phyloP scores from a whole-genome alignment of 2,797 vertebrate species.

The Coregonus suidteri region DNA sequence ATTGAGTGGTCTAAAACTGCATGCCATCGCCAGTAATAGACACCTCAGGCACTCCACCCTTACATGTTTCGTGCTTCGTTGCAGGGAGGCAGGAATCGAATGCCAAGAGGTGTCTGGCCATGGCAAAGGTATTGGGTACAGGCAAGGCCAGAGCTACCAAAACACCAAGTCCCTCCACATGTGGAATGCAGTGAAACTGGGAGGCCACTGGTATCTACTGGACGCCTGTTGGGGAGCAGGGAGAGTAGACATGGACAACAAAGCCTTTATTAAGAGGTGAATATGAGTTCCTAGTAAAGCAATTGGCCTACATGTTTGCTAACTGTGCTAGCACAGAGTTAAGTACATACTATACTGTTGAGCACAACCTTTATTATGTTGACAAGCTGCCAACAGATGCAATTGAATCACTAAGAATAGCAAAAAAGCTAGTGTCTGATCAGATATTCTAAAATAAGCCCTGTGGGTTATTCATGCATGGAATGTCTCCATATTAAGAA shows the following conservation, averaged over 20 bases:
- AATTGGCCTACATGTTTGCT: neutral
- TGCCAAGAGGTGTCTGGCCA: slow-evolving; percentile 52
- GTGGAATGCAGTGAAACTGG: slow-evolving; percentile 63
- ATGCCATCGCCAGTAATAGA: neutral
- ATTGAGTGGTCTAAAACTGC: neutral
- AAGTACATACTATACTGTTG: neutral
- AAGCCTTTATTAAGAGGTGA: slow-evolving; percentile 63
- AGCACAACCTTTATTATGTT: slow-evolving; percentile 7
- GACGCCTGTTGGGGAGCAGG: slow-evolving; percentile 71
- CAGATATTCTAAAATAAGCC: slow-evolving; percentile 3
- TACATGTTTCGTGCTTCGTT: too few species aligned
- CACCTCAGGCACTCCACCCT: neutral
- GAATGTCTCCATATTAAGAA: slow-evolving; percentile 16
- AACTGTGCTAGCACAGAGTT: neutral
- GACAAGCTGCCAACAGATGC: slow-evolving; percentile 12
- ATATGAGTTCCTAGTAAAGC: neutral
- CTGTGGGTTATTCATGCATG: slow-evolving; percentile 12
- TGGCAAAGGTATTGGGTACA: slow-evolving; percentile 49
- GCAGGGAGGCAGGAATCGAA: slow-evolving; percentile 61
- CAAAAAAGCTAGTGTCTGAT: slow-evolving; percentile 24
- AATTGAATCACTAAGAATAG: neutral
- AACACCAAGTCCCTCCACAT: slow-evolving; percentile 65
- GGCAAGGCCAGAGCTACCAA: slow-evolving; percentile 36
- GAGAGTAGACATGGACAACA: slow-evolving; percentile 50
- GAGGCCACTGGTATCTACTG: slow-evolving; percentile 58